phyloP scores from a whole-genome alignment of 2,797 vertebrate species.

The Heliangelus exortis region DNA sequence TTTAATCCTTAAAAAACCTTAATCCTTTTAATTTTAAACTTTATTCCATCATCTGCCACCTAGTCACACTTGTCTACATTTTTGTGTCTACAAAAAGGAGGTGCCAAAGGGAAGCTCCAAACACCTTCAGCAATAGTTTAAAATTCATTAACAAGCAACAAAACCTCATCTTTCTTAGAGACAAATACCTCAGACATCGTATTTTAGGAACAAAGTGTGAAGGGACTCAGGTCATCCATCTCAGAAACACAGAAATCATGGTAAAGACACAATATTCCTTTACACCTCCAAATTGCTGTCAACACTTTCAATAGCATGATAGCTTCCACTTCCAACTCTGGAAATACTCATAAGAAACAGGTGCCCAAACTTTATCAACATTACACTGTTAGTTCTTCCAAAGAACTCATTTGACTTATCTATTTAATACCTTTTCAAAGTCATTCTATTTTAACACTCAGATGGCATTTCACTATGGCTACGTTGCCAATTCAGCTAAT shows the following conservation, averaged over 20 bases:
- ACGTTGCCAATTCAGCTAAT: not conserved
- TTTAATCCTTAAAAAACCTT: too few relatives aligned
- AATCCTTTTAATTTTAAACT: too few relatives aligned
- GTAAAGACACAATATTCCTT: constrained; percentile 36
- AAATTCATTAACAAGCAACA: not conserved
- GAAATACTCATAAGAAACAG: constrained; percentile 41
- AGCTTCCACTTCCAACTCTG: constrained; percentile 36
- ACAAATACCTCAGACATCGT: constrained; percentile 10
- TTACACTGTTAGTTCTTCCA: not conserved
- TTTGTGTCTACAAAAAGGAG: not conserved
- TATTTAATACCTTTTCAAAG: constrained; percentile 2
- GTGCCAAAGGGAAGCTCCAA: constrained; percentile 20
- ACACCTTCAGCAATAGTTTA: not conserved
- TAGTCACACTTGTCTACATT: not conserved
- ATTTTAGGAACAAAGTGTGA: constrained; percentile 35
- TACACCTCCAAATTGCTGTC: constrained; percentile 57
- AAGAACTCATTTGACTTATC: not conserved
- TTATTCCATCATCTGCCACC: not conserved
- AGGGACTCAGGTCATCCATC: constrained; percentile 16
- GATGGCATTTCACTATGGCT: not conserved
- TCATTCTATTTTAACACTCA: not conserved
- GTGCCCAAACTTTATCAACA: constrained; percentile 26
- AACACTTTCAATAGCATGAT: constrained; percentile 23
- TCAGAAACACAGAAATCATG: constrained; percentile 1
- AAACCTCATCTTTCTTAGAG: constrained; percentile 13